A percentile compares a stretch with the other conserved stretches of the same genome.
Evolutionary conservation across 2,888 invertebrate species (phyloP).

Genomic region (Ecliptopera silaceata): DNA sequence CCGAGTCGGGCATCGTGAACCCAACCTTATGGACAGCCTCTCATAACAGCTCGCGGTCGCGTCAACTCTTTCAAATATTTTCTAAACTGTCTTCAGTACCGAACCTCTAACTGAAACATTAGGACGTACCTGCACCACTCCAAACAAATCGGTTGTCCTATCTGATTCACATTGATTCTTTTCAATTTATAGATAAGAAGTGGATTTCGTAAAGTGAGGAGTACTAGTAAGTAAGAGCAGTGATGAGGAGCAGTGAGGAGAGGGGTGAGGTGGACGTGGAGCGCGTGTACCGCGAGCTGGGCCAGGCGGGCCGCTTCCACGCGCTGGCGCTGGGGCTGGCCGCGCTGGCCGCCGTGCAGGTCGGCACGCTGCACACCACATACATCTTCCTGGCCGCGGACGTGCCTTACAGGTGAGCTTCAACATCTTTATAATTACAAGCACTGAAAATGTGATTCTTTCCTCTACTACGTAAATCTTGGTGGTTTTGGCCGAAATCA

Average conservation of each 20-base stretch:
- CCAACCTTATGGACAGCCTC: background rate
- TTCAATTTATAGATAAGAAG: background rate
- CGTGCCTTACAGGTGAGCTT: conserved; percentile 77
- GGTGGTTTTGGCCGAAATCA: too few species aligned
- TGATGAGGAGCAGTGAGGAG: background rate
- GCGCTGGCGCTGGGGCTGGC: conserved; percentile 53
- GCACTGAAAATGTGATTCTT: too few species aligned
- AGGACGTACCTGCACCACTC: background rate
- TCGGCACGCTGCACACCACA: conserved; percentile 80
- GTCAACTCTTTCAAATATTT: background rate
- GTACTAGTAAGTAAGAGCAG: background rate
- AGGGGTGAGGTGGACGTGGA: conserved; percentile 29
- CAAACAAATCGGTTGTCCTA: background rate
- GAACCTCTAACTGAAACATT: conserved; percentile 1
- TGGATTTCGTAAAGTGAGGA: background rate
- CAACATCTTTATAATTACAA: too few species aligned
- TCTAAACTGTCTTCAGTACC: conserved; percentile 6
- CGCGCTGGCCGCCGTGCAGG: conserved; percentile 74
- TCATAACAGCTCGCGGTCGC: background rate
- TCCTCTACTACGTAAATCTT: too few species aligned
- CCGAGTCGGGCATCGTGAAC: background rate
- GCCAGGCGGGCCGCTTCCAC: conserved; percentile 66
- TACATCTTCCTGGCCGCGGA: conserved; percentile 83
- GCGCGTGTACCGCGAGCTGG: conserved; percentile 63
- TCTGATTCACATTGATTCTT: background rate